Evolutionary conservation across 2,888 invertebrate genomes (phyloP).

Genomic region (Beris morrisii): DNA sequence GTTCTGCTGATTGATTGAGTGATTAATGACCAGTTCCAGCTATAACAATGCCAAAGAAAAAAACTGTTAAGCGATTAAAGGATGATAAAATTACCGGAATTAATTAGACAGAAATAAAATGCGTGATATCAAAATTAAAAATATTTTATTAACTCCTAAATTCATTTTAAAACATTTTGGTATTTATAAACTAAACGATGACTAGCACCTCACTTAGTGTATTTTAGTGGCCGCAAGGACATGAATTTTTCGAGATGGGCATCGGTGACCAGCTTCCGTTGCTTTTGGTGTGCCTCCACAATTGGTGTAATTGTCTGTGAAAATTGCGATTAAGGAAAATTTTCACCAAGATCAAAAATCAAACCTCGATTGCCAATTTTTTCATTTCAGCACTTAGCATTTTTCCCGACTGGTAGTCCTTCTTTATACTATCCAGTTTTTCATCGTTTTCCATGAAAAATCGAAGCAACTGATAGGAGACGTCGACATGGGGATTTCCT

Average conservation of each 20-base stretch:
- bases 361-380: slow-evolving; percentile 77
- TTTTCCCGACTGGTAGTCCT: slow-evolving; percentile 64
- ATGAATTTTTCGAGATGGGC: slow-evolving; percentile 82
- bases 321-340: slow-evolving; percentile 6
- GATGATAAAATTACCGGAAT: too few species aligned
- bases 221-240: slow-evolving; percentile 75
- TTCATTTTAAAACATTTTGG: too few species aligned
- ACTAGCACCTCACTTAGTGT: slow-evolving; percentile 43
- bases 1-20: too few species aligned
- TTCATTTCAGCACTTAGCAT: slow-evolving; percentile 95
- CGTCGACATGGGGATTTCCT: slow-evolving; percentile 96
- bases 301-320: slow-evolving; percentile 68
- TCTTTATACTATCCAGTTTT: slow-evolving; percentile 70
- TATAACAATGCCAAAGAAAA: too few species aligned
- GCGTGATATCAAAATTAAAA: too few species aligned
- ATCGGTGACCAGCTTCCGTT: slow-evolving; percentile 79
- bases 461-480: slow-evolving; percentile 89
- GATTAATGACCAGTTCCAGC: too few species aligned
- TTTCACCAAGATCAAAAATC: not conserved
- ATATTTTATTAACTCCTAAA: too few species aligned
- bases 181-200: too few species aligned
- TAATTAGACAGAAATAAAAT: too few species aligned
- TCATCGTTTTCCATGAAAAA: slow-evolving; percentile 96
- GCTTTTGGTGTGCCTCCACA: slow-evolving; percentile 79
- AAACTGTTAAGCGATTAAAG: too few species aligned